phyloP scores from a whole-genome alignment of 2,888 invertebrate genomes.

The Caenorhabditis japonica region DNA sequence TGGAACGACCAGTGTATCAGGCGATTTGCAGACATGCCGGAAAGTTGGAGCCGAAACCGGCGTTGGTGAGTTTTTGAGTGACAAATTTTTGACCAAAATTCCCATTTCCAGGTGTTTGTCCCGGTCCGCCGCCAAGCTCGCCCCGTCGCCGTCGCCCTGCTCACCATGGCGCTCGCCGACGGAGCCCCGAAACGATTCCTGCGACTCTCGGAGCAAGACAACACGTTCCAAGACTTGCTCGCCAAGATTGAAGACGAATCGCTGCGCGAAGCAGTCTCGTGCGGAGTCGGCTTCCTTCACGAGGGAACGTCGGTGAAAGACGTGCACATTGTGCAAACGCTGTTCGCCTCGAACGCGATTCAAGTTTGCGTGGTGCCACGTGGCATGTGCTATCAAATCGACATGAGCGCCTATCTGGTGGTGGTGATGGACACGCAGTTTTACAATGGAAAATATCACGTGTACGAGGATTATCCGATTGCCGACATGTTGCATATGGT shows the following conservation, averaged over 20 bases:
- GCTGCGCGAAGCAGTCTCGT: constrained; percentile 89
- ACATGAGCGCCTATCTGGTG: constrained; percentile 90
- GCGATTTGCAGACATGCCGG: constrained; percentile 82
- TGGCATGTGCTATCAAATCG: constrained; percentile 92
- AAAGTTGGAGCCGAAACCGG: constrained; percentile 83
- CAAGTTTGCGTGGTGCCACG: constrained; percentile 90
- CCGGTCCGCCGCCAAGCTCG: constrained; percentile 80
- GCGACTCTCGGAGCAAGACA: constrained; percentile 80
- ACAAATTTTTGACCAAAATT: too few species aligned
- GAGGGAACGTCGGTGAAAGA: constrained; percentile 91
- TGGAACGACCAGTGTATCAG: constrained; percentile 98
- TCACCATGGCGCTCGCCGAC: constrained; percentile 93
- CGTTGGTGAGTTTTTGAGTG: constrained; percentile 84
- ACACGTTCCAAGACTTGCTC: constrained; percentile 78
- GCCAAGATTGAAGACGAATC: constrained; percentile 89
- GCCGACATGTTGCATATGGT: constrained; percentile 98
- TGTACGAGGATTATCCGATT: constrained; percentile 96
- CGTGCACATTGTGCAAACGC: constrained; percentile 90
- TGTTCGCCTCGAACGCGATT: constrained; percentile 92
- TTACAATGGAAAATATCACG: constrained; percentile 85
- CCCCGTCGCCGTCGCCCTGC: constrained; percentile 93
- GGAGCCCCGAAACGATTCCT: constrained; percentile 89
- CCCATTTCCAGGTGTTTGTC: constrained; percentile 84
- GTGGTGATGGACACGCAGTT: constrained; percentile 96
- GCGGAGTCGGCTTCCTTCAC: constrained; percentile 97